These are phyloP conservation scores for Paraplagusia blochii DNA, from an alignment of 2,113 vertebrate genomes.

Conservation along the genomic window DNA sequence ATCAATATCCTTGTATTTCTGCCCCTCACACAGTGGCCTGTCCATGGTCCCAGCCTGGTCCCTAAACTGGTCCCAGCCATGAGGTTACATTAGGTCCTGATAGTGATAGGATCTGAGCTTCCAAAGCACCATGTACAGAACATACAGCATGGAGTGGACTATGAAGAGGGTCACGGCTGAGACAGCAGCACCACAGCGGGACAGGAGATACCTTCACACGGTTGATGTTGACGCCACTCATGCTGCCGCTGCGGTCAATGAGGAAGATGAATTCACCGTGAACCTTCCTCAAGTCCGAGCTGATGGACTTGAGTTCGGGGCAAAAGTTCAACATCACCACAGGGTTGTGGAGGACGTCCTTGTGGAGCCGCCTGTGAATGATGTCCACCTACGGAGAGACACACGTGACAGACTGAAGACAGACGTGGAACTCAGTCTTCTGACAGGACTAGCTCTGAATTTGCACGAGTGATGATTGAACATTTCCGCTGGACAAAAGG, in stretches of 20 bases:
- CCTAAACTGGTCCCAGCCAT: too few relatives aligned
- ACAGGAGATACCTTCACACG: constrained; percentile 79
- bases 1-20: constrained; percentile 24
- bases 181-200: too few relatives aligned
- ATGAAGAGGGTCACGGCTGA: background rate
- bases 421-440: background rate
- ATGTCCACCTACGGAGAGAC: constrained; percentile 80
- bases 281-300: constrained; percentile 79
- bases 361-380: constrained; percentile 88
- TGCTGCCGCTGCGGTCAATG: constrained; percentile 88
- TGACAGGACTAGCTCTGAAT: background rate
- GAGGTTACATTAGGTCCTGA: too few relatives aligned
- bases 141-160: too few relatives aligned
- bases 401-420: background rate
- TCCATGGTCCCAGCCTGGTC: too few relatives aligned
- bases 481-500: background rate
- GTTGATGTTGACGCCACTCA: constrained; percentile 81
- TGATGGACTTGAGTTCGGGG: constrained; percentile 80
- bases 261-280: constrained; percentile 95
- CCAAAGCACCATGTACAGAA: constrained; percentile 16
- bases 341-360: constrained; percentile 91
- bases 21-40: constrained; percentile 16
- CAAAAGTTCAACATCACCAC: constrained; percentile 96
- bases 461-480: constrained; percentile 1
- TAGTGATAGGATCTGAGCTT: background rate